Evolutionary conservation across 2,797 vertebrate genomes (phyloP), one percentile per base, ranked within the genome.

Genomic region (Petrocephalus sullivani): DNA sequence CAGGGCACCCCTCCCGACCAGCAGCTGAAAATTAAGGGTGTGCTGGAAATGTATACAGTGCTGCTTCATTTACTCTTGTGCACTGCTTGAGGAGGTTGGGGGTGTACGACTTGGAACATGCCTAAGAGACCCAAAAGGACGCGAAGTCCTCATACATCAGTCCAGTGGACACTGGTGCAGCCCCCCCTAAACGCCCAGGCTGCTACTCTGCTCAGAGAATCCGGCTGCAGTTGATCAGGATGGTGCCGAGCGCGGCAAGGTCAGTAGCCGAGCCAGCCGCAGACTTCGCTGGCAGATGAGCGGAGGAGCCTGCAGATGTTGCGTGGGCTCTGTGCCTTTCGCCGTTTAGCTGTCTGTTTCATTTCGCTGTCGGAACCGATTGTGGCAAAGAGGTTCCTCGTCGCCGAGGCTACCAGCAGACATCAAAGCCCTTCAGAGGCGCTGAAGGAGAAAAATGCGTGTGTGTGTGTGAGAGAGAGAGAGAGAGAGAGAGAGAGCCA

Each of bases 1-100:
- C 57, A 49, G 9, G 8, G 19, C 41, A 57, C 2, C 19, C 8
- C n/a, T 4, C 21, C 49, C 89, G 87, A 88, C 89, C 89, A 87
- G 88, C 85, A 91, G 89, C 89, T 90, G 90, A 91, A 92, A 92
- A 92, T 92, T 89, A 91, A 92, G 89, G 81, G 87, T 87, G 14
- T 51, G 89, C 90, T 89, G 82, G 37, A 88, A 84, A 88, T 89
- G 90, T 64, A 92, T 90, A 91, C 91, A 91, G 91, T 87, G 56
- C 90, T 91, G 92, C 89, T 90, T 91, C 91, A 89, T 91, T 89
- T 84, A 91, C 91, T 92, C 87, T 88, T 88, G 89, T 89, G 88
- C 51, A 89, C 19, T 51, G 10, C 88, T 84, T 46, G 88, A n/a
- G 61, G 19, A 3, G 37, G 71, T 16, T 78, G 71, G 23, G 37